Evolutionary conservation across 2,888 invertebrate genomes (phyloP), one percentile per base, ranked within the genome.

Genomic region (Platypus cylindrus): DNA sequence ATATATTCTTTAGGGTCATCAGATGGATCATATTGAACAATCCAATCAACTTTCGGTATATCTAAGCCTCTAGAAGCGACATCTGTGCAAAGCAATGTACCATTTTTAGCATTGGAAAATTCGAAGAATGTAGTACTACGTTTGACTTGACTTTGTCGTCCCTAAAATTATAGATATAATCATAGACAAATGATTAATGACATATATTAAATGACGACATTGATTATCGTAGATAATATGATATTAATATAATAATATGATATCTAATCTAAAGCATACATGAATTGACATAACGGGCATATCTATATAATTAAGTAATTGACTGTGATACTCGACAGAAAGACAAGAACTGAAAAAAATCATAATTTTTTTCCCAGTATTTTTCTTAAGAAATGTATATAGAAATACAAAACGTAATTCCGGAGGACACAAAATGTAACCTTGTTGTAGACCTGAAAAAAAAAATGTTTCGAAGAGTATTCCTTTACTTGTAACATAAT

Each of bases 1-100:
- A 98, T 98, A 58, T 98, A 98, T 71, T 98, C 97, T 77, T 90
- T 90, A 4, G 97, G 95, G 69, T 98, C 98, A 75, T 98, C 97
- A 46, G 98, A 95, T 1, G 98, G 98, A 68, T 99, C 98, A 57
- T 78, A 97, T 59, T 98, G 97, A 1, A 98, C 91, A 53, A 98
- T 98, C 97, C 97, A 98, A 60, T 98, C 97, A 1, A 98, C 97
- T 24, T 83, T 81, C 0, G 95, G 95, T 56, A 97, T 97, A 59
- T 97, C 97, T 34, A 93, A 66, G 30, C 90, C 91, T 67, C 91
- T 67, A 1, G 98, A 98, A 1, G 97, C 98, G 1, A 98, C 97
- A 63, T 98, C 97, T 0, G 98, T 98, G 56, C 98, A 98, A 7
- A 98, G 65, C 31, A 98, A 67, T 49, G 85, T 95, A 1, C 94